Base-by-base conservation (phyloP, 1,140 invertebrate genomes). In the Aplysia californica region DNA sequence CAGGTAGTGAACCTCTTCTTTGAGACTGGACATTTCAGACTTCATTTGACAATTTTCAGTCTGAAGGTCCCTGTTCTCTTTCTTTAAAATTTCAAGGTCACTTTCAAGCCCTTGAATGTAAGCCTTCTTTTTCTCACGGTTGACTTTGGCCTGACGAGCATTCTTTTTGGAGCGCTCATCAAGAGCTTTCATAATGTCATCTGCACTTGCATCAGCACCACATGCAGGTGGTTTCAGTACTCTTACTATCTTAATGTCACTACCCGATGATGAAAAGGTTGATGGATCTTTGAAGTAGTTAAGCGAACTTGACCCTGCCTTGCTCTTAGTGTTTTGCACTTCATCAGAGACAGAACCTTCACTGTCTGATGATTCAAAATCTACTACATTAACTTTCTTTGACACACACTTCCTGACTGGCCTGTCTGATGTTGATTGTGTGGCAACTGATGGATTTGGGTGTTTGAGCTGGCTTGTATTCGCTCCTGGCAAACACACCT, bases 41-140 rank as follows among this genome's bases (percentile, higher is more conserved):
- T 82, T 71, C 41, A 80, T 64, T 41, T 79, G 75, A 5, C 74
- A 38, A 35, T 74, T 71, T 41, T 74, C 76, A 1, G 61, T 58
- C 69, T 78, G 79, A 26, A 88, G 61, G 55, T 76, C 35, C 4
- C 56, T 65, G 75, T 87, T 87, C 68, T 84, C 81, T 36, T 58
- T 68, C 64, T 80, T 82, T 10, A 85, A 59, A 10, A 76, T 39
- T 23, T 80, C 77, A 66, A 86, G 77, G 56, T 87, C 79, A 29
- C 84, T 66, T 65, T 88, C 86, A 23, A 88, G 61, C 36, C 69
- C 76, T 61, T 82, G 80, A 1, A 88, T 82, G 64, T 86, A 87
- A 0, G 61, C 77, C 80, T 88, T 88, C 71, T 88, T 88, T 78
- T 85, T 88, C 73, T 86, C 82, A 26, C 87, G 68, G 59, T 87